Evolutionary conservation across 1,140 invertebrate genomes (phyloP).

Genomic region (Aplysia californica): DNA sequence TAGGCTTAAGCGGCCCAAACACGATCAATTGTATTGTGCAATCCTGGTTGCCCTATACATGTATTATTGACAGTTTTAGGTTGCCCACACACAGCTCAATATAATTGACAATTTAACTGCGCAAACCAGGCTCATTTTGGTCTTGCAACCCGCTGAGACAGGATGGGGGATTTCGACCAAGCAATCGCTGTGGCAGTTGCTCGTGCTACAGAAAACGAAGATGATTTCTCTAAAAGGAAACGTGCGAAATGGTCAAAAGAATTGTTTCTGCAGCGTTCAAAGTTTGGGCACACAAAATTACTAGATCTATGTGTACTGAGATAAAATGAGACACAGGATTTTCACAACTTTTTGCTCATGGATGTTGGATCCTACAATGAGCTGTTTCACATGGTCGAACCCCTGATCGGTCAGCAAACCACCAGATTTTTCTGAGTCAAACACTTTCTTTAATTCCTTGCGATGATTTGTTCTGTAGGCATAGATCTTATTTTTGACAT

Average conservation of each 20-base stretch:
- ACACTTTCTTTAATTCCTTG: neutral
- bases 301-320: neutral
- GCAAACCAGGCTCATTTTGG: neutral
- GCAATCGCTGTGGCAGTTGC: constrained; percentile 4
- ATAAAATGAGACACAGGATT: neutral
- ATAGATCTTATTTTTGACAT: neutral
- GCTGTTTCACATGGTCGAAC: neutral
- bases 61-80: too few species aligned
- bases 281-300: neutral
- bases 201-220: constrained; percentile 6
- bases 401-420: neutral
- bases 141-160: neutral
- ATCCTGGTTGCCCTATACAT: too few species aligned
- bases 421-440: neutral
- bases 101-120: too few species aligned
- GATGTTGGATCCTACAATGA: neutral
- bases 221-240: neutral
- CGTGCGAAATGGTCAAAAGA: neutral
- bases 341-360: neutral
- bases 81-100: too few species aligned
- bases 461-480: neutral
- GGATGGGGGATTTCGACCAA: neutral
- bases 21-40: too few species aligned
- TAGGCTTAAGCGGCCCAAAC: too few species aligned
- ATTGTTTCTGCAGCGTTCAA: neutral